Evolutionary conservation across 1,140 invertebrate genomes (phyloP).

Genomic region (Neodiprion virginianus): DNA sequence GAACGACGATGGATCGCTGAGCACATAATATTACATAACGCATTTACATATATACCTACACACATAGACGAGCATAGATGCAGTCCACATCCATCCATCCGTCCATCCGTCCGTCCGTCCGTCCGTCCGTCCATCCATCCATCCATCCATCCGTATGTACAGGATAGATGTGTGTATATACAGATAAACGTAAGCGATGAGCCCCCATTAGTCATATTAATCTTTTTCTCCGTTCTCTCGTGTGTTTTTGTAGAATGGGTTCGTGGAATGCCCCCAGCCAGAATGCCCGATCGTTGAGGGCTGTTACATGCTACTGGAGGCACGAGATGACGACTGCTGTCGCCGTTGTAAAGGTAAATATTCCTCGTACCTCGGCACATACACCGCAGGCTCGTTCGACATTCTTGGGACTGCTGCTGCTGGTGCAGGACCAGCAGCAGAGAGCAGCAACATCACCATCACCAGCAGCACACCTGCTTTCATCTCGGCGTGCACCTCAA

Average conservation of each 20-base stretch:
- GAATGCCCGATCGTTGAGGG: slow-evolving; percentile 73
- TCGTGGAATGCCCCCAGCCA: slow-evolving; percentile 71
- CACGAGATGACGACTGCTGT: slow-evolving; percentile 68
- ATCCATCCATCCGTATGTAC: neutral
- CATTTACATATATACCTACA: too few species aligned
- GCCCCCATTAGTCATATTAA: slow-evolving; percentile 3
- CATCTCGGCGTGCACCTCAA: slow-evolving; percentile 5
- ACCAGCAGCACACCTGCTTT: neutral
- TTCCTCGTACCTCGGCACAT: slow-evolving; percentile 70
- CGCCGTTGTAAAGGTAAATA: slow-evolving; percentile 72
- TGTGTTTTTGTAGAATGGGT: slow-evolving; percentile 70
- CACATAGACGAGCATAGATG: too few species aligned
- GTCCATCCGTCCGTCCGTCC: neutral
- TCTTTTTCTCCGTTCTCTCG: slow-evolving; percentile 16
- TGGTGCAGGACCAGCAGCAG: too few species aligned
- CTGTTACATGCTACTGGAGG: slow-evolving; percentile 70
- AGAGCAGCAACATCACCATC: neutral
- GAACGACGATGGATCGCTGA: too few species aligned
- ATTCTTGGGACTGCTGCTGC: neutral
- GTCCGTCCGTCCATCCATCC: neutral
- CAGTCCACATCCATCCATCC: neutral
- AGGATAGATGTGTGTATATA: slow-evolving; percentile 15
- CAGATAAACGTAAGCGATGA: slow-evolving; percentile 11
- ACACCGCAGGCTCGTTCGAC: slow-evolving; percentile 64
- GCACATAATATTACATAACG: too few species aligned